Conservation (phyloP, 1,140 invertebrate genomes). For the Ostrea denselamellosa region DNA sequence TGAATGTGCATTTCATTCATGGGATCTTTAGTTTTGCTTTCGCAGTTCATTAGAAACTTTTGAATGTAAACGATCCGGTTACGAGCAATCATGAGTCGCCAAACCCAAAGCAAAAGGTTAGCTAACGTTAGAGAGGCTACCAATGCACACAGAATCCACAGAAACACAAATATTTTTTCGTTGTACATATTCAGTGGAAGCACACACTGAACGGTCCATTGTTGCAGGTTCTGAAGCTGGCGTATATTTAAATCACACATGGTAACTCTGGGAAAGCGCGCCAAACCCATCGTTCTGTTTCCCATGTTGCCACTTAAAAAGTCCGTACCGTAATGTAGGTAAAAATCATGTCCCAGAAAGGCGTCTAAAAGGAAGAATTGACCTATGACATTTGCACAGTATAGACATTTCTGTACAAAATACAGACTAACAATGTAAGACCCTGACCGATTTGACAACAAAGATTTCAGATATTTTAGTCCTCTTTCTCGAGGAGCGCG, state of each 20-base stretch:
- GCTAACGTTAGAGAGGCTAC: conserved; percentile 75
- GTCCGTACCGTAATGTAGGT: conserved; percentile 75
- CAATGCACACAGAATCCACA: conserved; percentile 73
- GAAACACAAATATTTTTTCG: conserved; percentile 80
- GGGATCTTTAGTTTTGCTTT: conserved; percentile 50
- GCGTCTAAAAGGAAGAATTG: conserved; percentile 80
- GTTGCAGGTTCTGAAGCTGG: conserved; percentile 76
- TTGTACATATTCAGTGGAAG: conserved; percentile 81
- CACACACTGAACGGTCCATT: conserved; percentile 80
- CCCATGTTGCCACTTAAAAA: conserved; percentile 75
- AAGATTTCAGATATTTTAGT: conserved; percentile 74
- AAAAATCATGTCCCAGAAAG: conserved; percentile 79
- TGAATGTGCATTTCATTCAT: conserved; percentile 46
- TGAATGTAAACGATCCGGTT: conserved; percentile 72
- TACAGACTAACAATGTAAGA: conserved; percentile 79
- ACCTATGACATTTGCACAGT: conserved; percentile 78
- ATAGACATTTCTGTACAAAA: conserved; percentile 80
- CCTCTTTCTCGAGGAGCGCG: conserved; percentile 59
- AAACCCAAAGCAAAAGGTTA: conserved; percentile 73
- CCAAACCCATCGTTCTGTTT: conserved; percentile 71
- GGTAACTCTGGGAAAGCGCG: conserved; percentile 80
- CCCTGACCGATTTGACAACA: conserved; percentile 68
- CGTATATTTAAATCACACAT: conserved; percentile 81
- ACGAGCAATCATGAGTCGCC: conserved; percentile 58
- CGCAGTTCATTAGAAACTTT: conserved; percentile 70